A percentile compares a stretch with the other conserved stretches of the same genome.
Conservation (phyloP, 1,140 invertebrate genomes). For the Battus philenor region DNA sequence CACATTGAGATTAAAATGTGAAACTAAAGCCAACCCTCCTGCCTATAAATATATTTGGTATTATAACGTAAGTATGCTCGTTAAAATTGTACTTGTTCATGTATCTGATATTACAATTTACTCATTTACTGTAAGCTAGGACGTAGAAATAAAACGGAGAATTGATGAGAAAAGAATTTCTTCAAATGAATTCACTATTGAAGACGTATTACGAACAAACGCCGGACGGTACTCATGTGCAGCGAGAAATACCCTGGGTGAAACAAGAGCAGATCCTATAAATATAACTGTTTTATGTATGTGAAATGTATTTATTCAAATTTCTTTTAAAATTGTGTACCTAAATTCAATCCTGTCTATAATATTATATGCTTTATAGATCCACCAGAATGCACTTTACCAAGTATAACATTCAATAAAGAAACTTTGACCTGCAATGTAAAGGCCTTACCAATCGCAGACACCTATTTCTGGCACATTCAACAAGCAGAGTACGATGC, state of each 20-base stretch:
- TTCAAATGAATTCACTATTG: constrained; percentile 33
- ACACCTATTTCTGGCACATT: constrained; percentile 65
- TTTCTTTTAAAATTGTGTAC: too few species aligned
- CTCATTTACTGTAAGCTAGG: constrained; percentile 30
- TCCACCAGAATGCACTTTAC: constrained; percentile 52
- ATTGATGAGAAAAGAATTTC: constrained; percentile 43
- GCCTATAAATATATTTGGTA: constrained; percentile 85
- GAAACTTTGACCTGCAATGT: constrained; percentile 60
- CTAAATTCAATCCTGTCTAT: too few species aligned
- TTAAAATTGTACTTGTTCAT: too few species aligned
- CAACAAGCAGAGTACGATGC: constrained; percentile 38
- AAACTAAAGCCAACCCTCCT: constrained; percentile 85
- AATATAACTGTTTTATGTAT: constrained; percentile 57
- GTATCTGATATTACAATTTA: too few species aligned
- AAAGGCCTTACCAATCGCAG: constrained; percentile 41
- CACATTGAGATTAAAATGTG: constrained; percentile 85
- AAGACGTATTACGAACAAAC: constrained; percentile 67
- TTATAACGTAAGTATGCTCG: constrained; percentile 81
- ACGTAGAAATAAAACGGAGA: constrained; percentile 47
- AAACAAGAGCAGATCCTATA: constrained; percentile 47
- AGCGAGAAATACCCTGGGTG: constrained; percentile 72
- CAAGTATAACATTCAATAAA: constrained; percentile 45
- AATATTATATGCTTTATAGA: constrained; percentile 50
- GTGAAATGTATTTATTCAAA: too few species aligned
- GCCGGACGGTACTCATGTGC: constrained; percentile 75